phyloP scores from a whole-genome alignment of 1,140 invertebrate species.

The Bombyx mori region DNA sequence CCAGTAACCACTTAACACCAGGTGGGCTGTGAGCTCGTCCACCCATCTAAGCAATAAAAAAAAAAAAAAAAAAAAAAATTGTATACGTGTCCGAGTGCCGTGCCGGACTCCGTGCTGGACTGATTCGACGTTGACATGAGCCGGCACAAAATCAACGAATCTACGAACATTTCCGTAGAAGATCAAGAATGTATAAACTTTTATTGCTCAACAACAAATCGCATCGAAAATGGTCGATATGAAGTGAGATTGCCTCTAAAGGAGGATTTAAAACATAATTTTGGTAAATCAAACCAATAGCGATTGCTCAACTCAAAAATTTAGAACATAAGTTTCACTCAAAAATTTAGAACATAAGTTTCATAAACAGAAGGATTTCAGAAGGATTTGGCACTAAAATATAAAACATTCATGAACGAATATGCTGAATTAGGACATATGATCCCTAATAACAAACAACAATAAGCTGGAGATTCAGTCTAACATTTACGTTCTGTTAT shows the following conservation, averaged over 20 bases:
- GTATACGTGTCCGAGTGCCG: no score
- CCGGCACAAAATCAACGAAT: slow-evolving; percentile 10
- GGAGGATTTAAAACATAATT: slow-evolving; percentile 5
- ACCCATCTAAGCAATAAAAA: no score
- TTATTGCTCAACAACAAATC: slow-evolving; percentile 14
- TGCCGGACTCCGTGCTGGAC: no score
- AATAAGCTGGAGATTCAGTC: no score
- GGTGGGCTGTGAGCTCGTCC: no score
- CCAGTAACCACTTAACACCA: no score
- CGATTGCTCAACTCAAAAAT: slow-evolving; percentile 19
- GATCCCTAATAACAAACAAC: background rate
- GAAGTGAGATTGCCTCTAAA: slow-evolving; percentile 15
- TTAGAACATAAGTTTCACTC: slow-evolving; percentile 19
- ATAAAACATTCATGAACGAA: slow-evolving; percentile 9
- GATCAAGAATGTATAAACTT: slow-evolving; percentile 15
- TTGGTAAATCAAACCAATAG: slow-evolving; percentile 15
- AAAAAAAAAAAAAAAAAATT: no score
- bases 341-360: slow-evolving; percentile 15
- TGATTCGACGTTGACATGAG: no score
- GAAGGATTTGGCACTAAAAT: slow-evolving; percentile 9
- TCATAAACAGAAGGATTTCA: slow-evolving; percentile 2
- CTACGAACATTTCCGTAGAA: slow-evolving; percentile 12
- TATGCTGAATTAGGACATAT: slow-evolving; percentile 7
- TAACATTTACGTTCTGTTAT: no score
- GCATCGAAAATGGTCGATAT: slow-evolving; percentile 12